phyloP scores from a whole-genome alignment of 1,140 invertebrate species.

The Drosophila tsacasi region DNA sequence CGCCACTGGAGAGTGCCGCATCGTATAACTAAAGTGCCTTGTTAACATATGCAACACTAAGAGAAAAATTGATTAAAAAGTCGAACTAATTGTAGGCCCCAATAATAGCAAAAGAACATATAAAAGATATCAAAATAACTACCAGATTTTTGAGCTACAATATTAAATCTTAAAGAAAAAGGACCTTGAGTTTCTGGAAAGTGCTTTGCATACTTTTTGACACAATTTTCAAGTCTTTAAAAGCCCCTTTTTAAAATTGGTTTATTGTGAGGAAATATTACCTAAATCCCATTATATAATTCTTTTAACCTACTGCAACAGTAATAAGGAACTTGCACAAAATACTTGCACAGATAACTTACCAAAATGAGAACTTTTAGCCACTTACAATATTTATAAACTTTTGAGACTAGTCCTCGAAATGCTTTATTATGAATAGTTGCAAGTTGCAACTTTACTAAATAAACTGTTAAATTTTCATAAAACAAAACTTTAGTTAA shows the following conservation, averaged over 20 bases:
- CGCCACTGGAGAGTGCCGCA: constrained; percentile 19
- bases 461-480: background rate
- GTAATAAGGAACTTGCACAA: background rate
- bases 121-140: background rate
- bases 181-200: accelerated
- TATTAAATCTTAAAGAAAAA: background rate
- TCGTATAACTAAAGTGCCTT: constrained; percentile 33
- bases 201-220: background rate
- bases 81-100: accelerated
- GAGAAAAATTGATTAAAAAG: background rate
- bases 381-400: background rate
- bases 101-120: no score
- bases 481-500: background rate
- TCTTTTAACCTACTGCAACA: background rate
- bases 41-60: background rate
- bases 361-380: background rate
- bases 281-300: background rate
- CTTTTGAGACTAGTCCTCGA: no score
- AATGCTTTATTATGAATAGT: background rate
- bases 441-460: background rate
- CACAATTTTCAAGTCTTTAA: background rate
- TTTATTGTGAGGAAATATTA: background rate
- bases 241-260: background rate
- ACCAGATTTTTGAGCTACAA: background rate
- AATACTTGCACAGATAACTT: background rate